phyloP scores from a whole-genome alignment of 2,797 vertebrate genomes.

The Epinephelus malabaricus region DNA sequence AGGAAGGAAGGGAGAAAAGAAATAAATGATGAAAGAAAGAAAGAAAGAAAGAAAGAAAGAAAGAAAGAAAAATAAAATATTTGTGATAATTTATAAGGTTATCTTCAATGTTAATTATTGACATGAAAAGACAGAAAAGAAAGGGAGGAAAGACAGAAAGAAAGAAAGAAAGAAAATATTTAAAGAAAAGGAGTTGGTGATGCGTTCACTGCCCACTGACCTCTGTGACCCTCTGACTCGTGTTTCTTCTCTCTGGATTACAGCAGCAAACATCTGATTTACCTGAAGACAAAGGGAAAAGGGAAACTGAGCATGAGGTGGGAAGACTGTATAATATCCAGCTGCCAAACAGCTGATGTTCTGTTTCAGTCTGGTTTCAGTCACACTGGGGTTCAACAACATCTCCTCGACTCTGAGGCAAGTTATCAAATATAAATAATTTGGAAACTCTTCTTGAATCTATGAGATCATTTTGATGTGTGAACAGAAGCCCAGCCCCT shows the following conservation, averaged over 20 bases:
- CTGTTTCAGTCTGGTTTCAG: not conserved
- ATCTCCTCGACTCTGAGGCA: not conserved
- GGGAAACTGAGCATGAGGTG: too few species aligned
- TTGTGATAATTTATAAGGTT: not conserved
- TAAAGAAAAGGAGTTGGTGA: too few species aligned
- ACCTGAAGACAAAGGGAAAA: constrained; percentile 42
- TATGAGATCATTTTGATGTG: not conserved
- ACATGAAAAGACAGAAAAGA: not conserved
- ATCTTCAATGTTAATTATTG: not conserved
- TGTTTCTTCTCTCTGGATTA: not conserved
- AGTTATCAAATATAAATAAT: not conserved
- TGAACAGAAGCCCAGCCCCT: not conserved
- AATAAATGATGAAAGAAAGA: too few species aligned
- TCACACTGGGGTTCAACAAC: too few species aligned
- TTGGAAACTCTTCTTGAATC: too few species aligned
- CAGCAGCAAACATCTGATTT: constrained; percentile 44
- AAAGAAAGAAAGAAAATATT: too few species aligned
- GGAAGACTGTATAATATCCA: too few species aligned
- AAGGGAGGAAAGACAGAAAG: too few species aligned
- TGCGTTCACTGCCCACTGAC: constrained; percentile 30
- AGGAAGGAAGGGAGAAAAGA: too few species aligned
- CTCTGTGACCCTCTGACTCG: constrained; percentile 17
- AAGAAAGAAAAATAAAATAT: too few species aligned
- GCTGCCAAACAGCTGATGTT: not conserved
- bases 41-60: too few species aligned